Evolutionary conservation across 2,797 vertebrate genomes (phyloP), one percentile per base, ranked within the genome.

Genomic region (Borostomias antarcticus): DNA sequence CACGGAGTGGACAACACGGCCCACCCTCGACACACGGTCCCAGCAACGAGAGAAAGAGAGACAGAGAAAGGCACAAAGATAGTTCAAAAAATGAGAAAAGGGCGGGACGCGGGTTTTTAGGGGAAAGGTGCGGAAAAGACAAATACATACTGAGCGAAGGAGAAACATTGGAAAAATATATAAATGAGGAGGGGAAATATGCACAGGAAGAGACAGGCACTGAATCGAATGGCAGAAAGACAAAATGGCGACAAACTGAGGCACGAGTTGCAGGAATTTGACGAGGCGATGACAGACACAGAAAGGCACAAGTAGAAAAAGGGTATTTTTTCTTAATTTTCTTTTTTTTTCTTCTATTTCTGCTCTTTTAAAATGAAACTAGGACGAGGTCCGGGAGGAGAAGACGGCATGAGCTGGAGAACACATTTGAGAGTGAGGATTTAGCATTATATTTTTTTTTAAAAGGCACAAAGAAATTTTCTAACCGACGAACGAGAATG

Each of bases 231-330:
- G 62, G 62, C 65, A 74, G n/a, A 51, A 53, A 21, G 37, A 63
- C 25, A 68, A 61, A 62, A 56, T 26, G 53, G 66, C 58, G 30
- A 70, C 68, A 68, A 60, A 75, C 7, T 28, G 66, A 82, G 74
- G 62, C 69, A 78, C 66, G 76, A 72, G 81, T 65, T 6, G 56
- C 72, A 72, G 30, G 62, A 70, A 19, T 45, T 62, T 74, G 82
- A 65, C 47, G 64, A 68, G 65, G 33, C 54, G 70, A 84, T 69
- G 67, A 84, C 75, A 82, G 57, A 83, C 81, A 88, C 73, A 78
- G 78, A 89, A 91, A 92, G 90, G 90, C 89, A 91, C 90, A 58
- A 81, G 85, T 82, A 91, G 81, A 86, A 86, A 86, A n/a, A 81
- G 82, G 70, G 68, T 74, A 77, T 58, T 81, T 81, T 33, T 76